Base-by-base conservation (phyloP, 1,140 invertebrate species). In the Neodiprion virginianus region DNA sequence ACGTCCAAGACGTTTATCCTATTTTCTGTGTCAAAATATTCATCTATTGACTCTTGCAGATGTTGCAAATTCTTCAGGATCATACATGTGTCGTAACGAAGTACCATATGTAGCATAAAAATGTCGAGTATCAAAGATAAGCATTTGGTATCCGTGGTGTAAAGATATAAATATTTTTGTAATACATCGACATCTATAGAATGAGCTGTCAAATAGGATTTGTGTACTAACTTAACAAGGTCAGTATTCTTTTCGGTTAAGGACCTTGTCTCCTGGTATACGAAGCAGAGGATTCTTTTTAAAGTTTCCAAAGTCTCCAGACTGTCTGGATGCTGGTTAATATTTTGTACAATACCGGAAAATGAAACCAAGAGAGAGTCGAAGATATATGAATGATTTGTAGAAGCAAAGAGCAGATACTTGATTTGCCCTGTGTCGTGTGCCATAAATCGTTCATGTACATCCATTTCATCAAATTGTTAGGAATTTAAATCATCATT, bases 371-470 rank as follows among this genome's bases (percentile, higher is more conserved):
- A 21, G 0, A 76, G 11, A 50, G 17, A 1, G 61, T 75, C 67
- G 40, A 76, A 65, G 14, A 78, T 17, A 66, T 77, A 21, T 67
- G 75, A 50, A 47, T 65, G 73, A 28, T 66, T 50, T 48, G 61
- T 71, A 40, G 40, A 53, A 14, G 76, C 14, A 14, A 72, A 71
- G 69, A 76, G 73, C 14, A 83, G 76, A 28, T 81, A 67, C 8
- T 76, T 75, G 8, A 79, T 47, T 9, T 83, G 78, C n/a, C 72
- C 47, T 72, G 72, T 76, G 40, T 78, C 50, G 12, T 75, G 47
- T 10, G 53, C 71, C 23, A 79, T 71, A 71, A 82, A 86, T 17
- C 73, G 72, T 67, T 84, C n/a, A 10, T 85, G 82, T 12, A 82
- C 12, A 68, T 85, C 79, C 85, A 86, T 86, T 70, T 4, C n/a